Base-by-base conservation (phyloP, 2,113 vertebrate genomes). In the Peucedramus taeniatus region DNA sequence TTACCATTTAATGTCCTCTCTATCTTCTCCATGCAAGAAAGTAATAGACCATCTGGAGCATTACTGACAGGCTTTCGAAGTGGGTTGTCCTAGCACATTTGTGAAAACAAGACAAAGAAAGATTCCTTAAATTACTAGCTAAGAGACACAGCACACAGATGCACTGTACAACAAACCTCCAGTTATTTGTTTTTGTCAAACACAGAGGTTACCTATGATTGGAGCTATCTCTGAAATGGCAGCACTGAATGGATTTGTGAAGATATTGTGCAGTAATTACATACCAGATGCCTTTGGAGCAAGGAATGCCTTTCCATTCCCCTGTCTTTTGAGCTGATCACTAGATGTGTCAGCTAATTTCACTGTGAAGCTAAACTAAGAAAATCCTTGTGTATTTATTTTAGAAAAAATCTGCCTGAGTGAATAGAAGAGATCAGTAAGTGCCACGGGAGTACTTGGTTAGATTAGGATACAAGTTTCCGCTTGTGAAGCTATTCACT, bases 1-100 rank as follows among this genome's bases (percentile, higher is more conserved):
- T 97, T 98, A 99, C 98, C 98, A 35, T 97, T 97, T 75, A 98
- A 92, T 4, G 93, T 98, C 90, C 97, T 97, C 57, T 98, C 96
- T 81, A 99, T 97, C 96, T 97, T 98, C 95, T 98, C 97, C 91
- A 98, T 94, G 76, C 98, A 98, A 83, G 95, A 94, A 21, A 95
- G 47, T 60, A 98, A n/a, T 6, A 85, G 96, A 94, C 94, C 64
- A 93, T 89, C 92, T 84, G 91, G 18, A 94, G 91, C 51, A 35
- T 21, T 26, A 40, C 59, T 60, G 50, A 53, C 68, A 50, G 85
- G 60, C 57, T 6, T 40, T 35, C 2, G 71, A 87, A 37, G 63
- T 44, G 87, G 71, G 59, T 96, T 97, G 40, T 96, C 95, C 97
- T 98, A 66, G 79, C 11, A 72, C 20, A 59, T 82, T 84, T 54